Percentiles rank a stretch among this genome's conserved stretches.
phyloP scores from a whole-genome alignment of 2,888 invertebrate genomes.

The Stenoptilia bipunctidactyla region DNA sequence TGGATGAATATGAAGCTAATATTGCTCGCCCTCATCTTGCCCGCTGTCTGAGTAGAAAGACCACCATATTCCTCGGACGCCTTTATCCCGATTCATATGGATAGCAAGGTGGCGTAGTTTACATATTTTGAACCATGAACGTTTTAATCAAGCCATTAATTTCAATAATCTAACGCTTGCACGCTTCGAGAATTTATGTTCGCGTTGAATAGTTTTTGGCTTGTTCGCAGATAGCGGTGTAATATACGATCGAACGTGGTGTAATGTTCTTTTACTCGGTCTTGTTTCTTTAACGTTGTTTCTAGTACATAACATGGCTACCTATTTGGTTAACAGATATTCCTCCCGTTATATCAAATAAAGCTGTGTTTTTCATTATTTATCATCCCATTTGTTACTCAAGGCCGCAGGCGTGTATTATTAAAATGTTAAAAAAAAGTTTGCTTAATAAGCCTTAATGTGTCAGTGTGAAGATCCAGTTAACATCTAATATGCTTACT shows the following conservation, averaged over 20 bases:
- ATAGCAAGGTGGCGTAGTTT: conserved; percentile 45
- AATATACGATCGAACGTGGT: neutral
- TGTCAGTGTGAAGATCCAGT: no score
- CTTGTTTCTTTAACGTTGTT: neutral
- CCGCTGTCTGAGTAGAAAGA: neutral
- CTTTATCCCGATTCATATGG: conserved; percentile 36
- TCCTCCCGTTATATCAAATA: no score
- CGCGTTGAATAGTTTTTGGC: conserved; percentile 24
- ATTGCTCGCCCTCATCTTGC: conserved; percentile 33
- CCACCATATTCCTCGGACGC: neutral
- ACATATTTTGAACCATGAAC: conserved; percentile 41
- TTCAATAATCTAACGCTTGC: conserved; percentile 39
- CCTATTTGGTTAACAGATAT: no score
- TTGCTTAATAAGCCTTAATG: no score
- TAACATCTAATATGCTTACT: no score
- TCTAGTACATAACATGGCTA: no score
- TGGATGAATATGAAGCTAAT: conserved; percentile 44
- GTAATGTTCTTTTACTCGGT: neutral
- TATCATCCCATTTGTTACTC: no score
- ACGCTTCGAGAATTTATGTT: conserved; percentile 24
- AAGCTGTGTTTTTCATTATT: no score
- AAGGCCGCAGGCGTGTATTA: no score
- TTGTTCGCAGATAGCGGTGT: conserved; percentile 15
- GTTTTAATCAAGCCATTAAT: conserved; percentile 50
- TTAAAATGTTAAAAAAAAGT: no score